Evolutionary conservation across 2,797 vertebrate genomes (phyloP).

Genomic region (Geotrypetes seraphini): DNA sequence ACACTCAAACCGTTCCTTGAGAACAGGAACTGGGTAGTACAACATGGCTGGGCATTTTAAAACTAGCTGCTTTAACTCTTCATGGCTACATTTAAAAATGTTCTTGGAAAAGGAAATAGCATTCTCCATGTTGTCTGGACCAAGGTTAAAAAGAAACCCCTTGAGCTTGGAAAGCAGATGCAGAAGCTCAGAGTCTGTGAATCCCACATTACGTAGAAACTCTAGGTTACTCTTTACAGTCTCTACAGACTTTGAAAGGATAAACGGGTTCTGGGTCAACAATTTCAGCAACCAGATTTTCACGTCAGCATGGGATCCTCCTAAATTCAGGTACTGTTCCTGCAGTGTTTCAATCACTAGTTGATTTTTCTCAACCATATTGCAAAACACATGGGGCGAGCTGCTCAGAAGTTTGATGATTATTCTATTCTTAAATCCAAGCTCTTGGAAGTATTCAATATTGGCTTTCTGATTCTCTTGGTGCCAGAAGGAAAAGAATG

Average conservation of each 20-base stretch:
- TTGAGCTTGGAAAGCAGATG: constrained; percentile 76
- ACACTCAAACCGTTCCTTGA: constrained; percentile 68
- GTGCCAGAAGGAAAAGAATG: constrained; percentile 73
- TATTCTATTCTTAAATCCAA: constrained; percentile 77
- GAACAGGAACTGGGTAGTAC: constrained; percentile 63
- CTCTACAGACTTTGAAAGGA: constrained; percentile 65
- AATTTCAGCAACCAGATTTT: constrained; percentile 86
- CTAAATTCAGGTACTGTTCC: constrained; percentile 64
- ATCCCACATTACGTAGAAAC: constrained; percentile 67
- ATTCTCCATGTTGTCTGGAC: constrained; percentile 54
- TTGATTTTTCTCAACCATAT: constrained; percentile 65
- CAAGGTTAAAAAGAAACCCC: constrained; percentile 80
- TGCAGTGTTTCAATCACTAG: constrained; percentile 61
- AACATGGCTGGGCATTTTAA: constrained; percentile 78
- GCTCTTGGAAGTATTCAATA: constrained; percentile 69
- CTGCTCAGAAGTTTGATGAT: constrained; percentile 81
- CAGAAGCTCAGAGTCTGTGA: constrained; percentile 68
- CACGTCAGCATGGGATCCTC: constrained; percentile 72
- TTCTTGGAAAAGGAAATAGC: constrained; percentile 66
- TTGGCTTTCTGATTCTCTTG: constrained; percentile 69
- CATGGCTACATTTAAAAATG: constrained; percentile 61
- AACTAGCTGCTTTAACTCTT: constrained; percentile 60
- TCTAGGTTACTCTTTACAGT: constrained; percentile 61
- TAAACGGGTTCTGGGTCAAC: constrained; percentile 83
- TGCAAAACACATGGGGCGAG: constrained; percentile 71